phyloP scores from a whole-genome alignment of 2,888 invertebrate species.

The Megamerina dolium region DNA sequence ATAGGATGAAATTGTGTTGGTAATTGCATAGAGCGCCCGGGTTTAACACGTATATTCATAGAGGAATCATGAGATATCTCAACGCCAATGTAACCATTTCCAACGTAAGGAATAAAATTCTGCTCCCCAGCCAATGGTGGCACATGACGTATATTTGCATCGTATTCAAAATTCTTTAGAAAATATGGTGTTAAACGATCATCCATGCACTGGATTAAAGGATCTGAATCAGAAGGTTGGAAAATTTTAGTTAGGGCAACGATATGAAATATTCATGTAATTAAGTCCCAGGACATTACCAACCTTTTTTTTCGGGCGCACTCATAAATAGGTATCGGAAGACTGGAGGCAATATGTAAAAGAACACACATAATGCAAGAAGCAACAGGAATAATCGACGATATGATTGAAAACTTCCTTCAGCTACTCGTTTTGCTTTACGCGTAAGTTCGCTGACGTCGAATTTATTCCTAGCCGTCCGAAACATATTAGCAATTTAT shows the following conservation, averaged over 20 bases:
- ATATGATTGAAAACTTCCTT: constrained; percentile 44
- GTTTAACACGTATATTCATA: constrained; percentile 63
- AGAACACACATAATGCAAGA: constrained; percentile 54
- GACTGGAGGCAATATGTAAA: constrained; percentile 62
- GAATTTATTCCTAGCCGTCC: constrained; percentile 45
- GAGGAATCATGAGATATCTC: constrained; percentile 59
- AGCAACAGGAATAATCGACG: constrained; percentile 46
- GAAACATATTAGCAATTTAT: constrained; percentile 33
- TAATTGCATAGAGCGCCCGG: constrained; percentile 60
- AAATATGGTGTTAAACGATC: constrained; percentile 60
- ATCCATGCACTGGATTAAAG: constrained; percentile 60
- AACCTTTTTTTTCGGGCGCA: constrained; percentile 49
- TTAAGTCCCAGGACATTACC: background rate
- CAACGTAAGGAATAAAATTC: constrained; percentile 65
- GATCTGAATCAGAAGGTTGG: constrained; percentile 30
- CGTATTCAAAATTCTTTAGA: constrained; percentile 58
- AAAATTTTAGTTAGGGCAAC: background rate
- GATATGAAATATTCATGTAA: background rate
- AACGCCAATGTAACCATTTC: constrained; percentile 68
- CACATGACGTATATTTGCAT: constrained; percentile 61
- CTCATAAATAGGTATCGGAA: constrained; percentile 58
- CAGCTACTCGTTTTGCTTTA: constrained; percentile 39
- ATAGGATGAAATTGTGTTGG: constrained; percentile 65
- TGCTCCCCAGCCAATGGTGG: constrained; percentile 53
- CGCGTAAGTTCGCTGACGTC: constrained; percentile 43